Conservation (phyloP, 2,888 invertebrate species). For the Ochlodes sylvanus region DNA sequence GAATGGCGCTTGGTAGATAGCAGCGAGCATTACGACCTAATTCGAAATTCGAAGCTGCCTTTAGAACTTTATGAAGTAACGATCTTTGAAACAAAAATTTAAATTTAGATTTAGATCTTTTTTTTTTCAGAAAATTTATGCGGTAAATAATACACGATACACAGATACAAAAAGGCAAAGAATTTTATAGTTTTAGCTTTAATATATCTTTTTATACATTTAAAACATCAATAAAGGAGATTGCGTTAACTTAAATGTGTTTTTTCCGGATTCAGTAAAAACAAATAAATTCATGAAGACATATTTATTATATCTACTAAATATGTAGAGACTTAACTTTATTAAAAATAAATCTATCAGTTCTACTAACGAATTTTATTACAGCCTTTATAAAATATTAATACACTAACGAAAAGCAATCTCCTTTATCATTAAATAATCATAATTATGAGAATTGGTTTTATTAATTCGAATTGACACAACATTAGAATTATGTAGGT, state of each 20-base stretch:
- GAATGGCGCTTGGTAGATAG: slow-evolving; percentile 63
- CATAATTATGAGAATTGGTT: slow-evolving; percentile 21
- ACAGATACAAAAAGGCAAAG: not conserved
- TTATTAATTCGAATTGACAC: not conserved
- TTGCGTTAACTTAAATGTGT: not conserved
- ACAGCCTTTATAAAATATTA: not conserved
- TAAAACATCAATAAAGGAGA: not conserved
- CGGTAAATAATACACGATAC: slow-evolving; percentile 5
- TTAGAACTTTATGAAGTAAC: slow-evolving; percentile 53
- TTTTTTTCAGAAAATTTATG: not conserved
- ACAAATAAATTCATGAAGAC: too few species aligned
- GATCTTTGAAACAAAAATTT: slow-evolving; percentile 49
- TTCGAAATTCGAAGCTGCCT: slow-evolving; percentile 42
- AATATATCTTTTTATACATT: not conserved
- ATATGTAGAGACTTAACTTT: too few species aligned
- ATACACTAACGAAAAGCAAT: not conserved
- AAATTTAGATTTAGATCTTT: not conserved
- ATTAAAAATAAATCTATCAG: too few species aligned
- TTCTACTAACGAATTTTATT: too few species aligned
- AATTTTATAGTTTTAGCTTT: not conserved
- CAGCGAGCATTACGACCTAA: slow-evolving; percentile 48
- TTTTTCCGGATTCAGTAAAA: too few species aligned
- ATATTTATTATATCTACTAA: too few species aligned
- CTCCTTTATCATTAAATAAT: slow-evolving; percentile 3
- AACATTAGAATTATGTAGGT: too few species aligned